Evolutionary conservation across 2,113 vertebrate genomes (phyloP), one percentile per base, ranked within the genome.

Genomic region (Microcebus lehilahytsara): DNA sequence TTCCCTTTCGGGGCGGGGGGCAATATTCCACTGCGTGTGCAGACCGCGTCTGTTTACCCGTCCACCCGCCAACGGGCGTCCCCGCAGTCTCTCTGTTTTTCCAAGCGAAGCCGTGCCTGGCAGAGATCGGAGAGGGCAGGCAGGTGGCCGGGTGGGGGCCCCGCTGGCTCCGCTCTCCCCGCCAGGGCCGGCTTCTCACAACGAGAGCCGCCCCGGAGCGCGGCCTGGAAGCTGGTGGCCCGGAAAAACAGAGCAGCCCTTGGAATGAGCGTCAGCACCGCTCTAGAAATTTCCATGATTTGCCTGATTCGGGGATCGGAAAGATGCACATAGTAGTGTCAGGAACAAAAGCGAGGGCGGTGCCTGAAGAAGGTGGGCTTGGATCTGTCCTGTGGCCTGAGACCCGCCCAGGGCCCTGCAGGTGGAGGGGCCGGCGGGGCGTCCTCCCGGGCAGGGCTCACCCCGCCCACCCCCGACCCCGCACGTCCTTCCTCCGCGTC

Each of bases 361-460:
- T 0, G 9, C 30, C 80, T 3, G 42, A 17, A 30, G 60, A n/a
- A 40, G 79, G 46, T 46, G 42, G 0, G 7, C 81, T 22, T n/a
- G 1, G 37, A 37, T 58, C 42, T 4, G 2, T 37, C 17, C 19
- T 5, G 19, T 16, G 30, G 32, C 34, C 0, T 6, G 8, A 5
- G 30, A 23, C 23, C 71, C 71, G 46, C 12, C 23, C 20, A 30
- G 84, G 71, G 37, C 25, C 3, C 37, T 62, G 49, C 56, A 11
- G 22, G 12, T 2, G 3, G 37, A 58, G 2, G 5, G 72, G 46
- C 17, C 34, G 16, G 66, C 0, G 4, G 25, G 5, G 11, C 2
- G 8, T 5, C 25, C 37, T 74, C 23, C 56, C 0, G 1, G 2
- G 25, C 20, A 4, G 27, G 32, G 30, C 2, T 67, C 19, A 2